These are phyloP conservation scores for Porites lobata DNA, from an alignment of 92 coral and sea anemone species.

Conservation along the genomic window DNA sequence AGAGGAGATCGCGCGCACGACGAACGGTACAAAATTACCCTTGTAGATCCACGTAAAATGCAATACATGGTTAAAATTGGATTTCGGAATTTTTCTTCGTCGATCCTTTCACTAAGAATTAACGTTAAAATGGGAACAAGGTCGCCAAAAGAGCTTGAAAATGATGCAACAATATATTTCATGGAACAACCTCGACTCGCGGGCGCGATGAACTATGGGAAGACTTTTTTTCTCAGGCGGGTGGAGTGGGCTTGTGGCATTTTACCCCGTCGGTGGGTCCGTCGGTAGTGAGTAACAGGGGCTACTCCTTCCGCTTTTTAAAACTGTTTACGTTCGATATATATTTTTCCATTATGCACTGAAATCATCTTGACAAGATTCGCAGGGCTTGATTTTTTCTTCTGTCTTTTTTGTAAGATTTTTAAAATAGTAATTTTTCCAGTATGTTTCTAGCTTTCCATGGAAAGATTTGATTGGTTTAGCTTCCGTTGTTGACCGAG, in stretches of 20 bases:
- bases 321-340: too few species aligned
- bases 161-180: neutral
- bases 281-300: too few species aligned
- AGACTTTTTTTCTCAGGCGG: neutral
- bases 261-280: neutral
- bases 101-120: neutral
- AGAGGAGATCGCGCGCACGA: constrained; percentile 1
- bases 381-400: too few species aligned
- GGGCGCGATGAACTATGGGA: constrained; percentile 1
- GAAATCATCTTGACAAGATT: too few species aligned
- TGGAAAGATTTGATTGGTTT: too few species aligned
- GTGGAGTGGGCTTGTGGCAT: neutral
- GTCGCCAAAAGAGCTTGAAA: neutral
- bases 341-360: too few species aligned
- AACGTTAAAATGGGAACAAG: neutral
- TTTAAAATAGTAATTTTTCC: too few species aligned
- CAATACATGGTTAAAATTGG: neutral
- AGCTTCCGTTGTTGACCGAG: too few species aligned
- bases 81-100: neutral
- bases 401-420: too few species aligned
- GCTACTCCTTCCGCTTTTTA: too few species aligned
- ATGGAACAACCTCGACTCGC: neutral
- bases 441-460: too few species aligned
- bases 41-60: constrained; percentile 21
- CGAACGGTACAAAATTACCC: constrained; percentile 4